Conservation (phyloP, 1,140 invertebrate species). For the Listronotus bonariensis region DNA sequence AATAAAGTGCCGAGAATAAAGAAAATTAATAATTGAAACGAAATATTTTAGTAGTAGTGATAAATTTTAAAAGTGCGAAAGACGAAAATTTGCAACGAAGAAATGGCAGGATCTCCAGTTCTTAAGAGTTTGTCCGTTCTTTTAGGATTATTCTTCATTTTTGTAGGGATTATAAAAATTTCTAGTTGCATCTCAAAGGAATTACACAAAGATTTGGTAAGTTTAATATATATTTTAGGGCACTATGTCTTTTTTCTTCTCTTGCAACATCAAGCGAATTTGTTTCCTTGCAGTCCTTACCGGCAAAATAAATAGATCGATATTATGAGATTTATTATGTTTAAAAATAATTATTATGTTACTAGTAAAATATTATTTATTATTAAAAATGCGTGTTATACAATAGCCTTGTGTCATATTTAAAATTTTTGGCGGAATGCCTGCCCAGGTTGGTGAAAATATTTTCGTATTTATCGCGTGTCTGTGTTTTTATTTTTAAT, state of each 20-base stretch:
- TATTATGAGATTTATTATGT: too few species aligned
- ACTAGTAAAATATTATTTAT: neutral
- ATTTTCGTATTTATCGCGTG: slow-evolving; percentile 45
- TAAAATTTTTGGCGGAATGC: slow-evolving; percentile 61
- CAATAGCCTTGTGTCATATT: slow-evolving; percentile 39
- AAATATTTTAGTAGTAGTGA: neutral
- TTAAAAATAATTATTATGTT: too few species aligned
- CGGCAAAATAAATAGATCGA: too few species aligned
- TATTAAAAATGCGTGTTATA: slow-evolving; percentile 34
- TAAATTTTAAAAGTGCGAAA: neutral
- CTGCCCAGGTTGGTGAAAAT: slow-evolving; percentile 54
- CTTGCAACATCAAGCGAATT: too few species aligned
- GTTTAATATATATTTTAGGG: too few species aligned
- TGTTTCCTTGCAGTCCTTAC: too few species aligned
- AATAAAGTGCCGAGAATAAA: neutral
- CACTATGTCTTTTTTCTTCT: too few species aligned
- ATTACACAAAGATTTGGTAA: slow-evolving; percentile 95
- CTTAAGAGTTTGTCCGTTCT: slow-evolving; percentile 73
- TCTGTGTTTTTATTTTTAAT: slow-evolving; percentile 1
- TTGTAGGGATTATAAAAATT: slow-evolving; percentile 91
- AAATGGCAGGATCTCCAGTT: slow-evolving; percentile 24
- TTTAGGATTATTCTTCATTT: slow-evolving; percentile 93
- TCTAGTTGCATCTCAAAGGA: slow-evolving; percentile 91
- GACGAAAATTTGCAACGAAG: neutral
- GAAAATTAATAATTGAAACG: neutral